Evolutionary conservation across 2,797 vertebrate species (phyloP).

Genomic region (Etheostoma perlongum): DNA sequence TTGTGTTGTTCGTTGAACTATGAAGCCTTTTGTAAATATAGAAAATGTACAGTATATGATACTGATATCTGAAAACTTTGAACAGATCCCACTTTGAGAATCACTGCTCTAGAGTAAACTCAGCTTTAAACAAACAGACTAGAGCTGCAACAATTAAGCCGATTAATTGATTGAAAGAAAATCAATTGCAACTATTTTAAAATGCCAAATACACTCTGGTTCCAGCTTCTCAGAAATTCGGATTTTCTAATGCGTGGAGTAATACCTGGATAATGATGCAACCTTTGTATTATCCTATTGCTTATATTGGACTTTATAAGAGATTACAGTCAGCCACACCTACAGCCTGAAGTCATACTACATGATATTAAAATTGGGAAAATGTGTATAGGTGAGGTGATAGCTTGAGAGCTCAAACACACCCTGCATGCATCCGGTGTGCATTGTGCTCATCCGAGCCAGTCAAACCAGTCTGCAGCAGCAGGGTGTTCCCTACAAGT

Average conservation of each 20-base stretch:
- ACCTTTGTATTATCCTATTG: background rate
- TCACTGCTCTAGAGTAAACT: background rate
- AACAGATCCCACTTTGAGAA: too few relatives aligned
- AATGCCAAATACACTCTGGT: background rate
- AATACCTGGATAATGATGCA: conserved; percentile 21
- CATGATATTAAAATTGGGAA: conserved; percentile 19
- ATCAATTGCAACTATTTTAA: background rate
- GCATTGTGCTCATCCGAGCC: conserved; percentile 23
- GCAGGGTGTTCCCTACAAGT: too few relatives aligned
- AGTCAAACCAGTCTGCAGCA: conserved; percentile 65
- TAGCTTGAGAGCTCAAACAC: conserved; percentile 32
- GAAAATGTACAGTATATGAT: too few relatives aligned
- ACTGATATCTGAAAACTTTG: too few relatives aligned
- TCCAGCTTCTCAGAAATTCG: background rate
- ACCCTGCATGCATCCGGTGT: background rate
- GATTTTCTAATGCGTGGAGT: background rate
- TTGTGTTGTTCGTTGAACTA: too few relatives aligned
- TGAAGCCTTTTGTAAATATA: too few relatives aligned
- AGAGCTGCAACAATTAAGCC: background rate
- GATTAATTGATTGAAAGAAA: background rate
- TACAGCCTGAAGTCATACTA: conserved; percentile 22
- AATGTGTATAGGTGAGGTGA: conserved; percentile 23
- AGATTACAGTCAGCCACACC: conserved; percentile 34
- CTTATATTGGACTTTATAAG: background rate
- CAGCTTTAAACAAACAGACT: background rate